Evolutionary conservation across 1,140 invertebrate species (phyloP), one percentile per base, ranked within the genome.

Genomic region (Lucilia sericata): DNA sequence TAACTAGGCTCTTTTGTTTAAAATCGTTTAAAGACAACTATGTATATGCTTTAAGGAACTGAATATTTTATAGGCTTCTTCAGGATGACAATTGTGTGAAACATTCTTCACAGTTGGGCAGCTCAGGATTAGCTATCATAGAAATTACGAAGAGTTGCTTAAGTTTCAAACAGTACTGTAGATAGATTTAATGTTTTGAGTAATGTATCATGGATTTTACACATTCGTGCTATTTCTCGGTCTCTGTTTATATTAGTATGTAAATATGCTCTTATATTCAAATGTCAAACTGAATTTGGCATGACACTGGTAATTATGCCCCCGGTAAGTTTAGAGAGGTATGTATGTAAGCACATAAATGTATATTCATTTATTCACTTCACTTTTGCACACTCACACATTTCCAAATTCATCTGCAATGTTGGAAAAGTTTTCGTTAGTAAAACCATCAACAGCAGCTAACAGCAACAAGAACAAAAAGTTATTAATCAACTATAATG

Each of bases 401-500:
- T 55, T 5, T 55, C 0, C 51, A 55, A 55, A 5, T 55, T 55
- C 17, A 55, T 19, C 25, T 21, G 19, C n/a, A 21, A 25, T 70
- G 65, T 25, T 70, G 19, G n/a, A 70, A 30, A 21, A 25, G 65
- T 70, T 70, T 70, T 21, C 65, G 65, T 25, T 42, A 70, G 21
- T 5, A 60, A 21, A 19, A 19, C 21, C 65, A 70, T 19, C n/a
- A 19, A 25, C 65, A 70, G 21, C 65, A 70, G n/a, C 55, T 60
- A 60, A 60, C 17, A 60, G n/a, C 55, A n/a, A 60, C 55, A n/a
- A 60, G 14, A 60, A 70, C 19, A 70, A 70, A 70, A 70, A 70
- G 65, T 70, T 70, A 70, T 70, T 70, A 70, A 70, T 70, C 65
- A 70, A 70, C 65, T 70, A 70, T 70, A 70, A 70, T 70, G 65